A percentile compares a stretch with the other conserved stretches of the same genome.
phyloP scores from a whole-genome alignment of 1,140 invertebrate genomes.

The Euglossa dilemma region DNA sequence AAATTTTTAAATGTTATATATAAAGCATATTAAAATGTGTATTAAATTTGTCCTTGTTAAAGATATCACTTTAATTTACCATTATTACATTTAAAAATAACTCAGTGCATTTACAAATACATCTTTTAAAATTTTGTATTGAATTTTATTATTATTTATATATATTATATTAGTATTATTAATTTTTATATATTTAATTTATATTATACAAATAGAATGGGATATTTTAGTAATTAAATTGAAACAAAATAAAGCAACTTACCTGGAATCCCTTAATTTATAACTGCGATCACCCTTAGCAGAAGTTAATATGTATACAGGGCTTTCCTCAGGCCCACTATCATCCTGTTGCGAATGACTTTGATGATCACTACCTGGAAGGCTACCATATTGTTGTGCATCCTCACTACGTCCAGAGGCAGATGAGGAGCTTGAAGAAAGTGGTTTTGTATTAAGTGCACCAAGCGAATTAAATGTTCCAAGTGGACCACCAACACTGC shows the following conservation, averaged over 20 bases:
- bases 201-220: background rate
- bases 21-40: background rate
- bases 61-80: background rate
- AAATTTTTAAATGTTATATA: background rate
- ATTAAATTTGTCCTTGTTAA: background rate
- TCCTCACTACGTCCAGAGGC: conserved; percentile 80
- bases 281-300: conserved; percentile 81
- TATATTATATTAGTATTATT: background rate
- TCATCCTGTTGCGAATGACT: conserved; percentile 80
- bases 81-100: background rate
- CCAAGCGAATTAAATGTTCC: conserved; percentile 49
- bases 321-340: conserved; percentile 80
- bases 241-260: conserved; percentile 14
- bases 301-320: conserved; percentile 81
- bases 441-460: conserved; percentile 64
- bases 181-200: background rate
- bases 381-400: conserved; percentile 76
- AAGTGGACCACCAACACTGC: conserved; percentile 34
- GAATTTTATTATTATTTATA: background rate
- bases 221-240: background rate
- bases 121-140: background rate
- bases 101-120: background rate
- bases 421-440: conserved; percentile 80
- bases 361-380: conserved; percentile 79
- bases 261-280: conserved; percentile 80